Percentiles rank a stretch among this genome's conserved stretches.
These are phyloP conservation scores for Pogona vitticeps DNA, from an alignment of 2,113 vertebrate genomes.

Conservation along the genomic window DNA sequence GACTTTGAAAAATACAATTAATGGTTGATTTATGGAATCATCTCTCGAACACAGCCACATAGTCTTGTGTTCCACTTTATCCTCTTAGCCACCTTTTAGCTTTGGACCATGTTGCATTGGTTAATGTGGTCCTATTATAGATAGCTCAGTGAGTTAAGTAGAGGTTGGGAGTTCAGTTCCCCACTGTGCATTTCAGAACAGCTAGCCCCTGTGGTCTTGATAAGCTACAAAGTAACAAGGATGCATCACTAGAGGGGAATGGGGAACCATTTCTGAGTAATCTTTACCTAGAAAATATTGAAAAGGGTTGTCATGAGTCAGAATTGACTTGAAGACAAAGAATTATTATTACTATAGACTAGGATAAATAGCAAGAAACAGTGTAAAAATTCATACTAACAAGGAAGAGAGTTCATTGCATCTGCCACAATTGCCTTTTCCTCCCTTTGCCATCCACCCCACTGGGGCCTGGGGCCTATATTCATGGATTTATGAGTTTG, in stretches of 20 bases:
- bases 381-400: too few relatives aligned
- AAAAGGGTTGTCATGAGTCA: too few relatives aligned
- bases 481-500: too few relatives aligned
- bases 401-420: background rate
- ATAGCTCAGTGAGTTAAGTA: too few relatives aligned
- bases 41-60: background rate
- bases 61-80: background rate
- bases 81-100: background rate
- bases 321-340: too few relatives aligned
- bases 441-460: background rate
- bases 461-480: background rate
- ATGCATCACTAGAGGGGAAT: too few relatives aligned
- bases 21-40: slow-evolving; percentile 15
- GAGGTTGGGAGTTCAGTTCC: too few relatives aligned
- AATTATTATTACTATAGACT: background rate
- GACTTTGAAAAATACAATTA: background rate
- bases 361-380: background rate
- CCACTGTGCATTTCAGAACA: too few relatives aligned
- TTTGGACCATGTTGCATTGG: background rate
- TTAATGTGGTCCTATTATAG: background rate
- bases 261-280: too few relatives aligned
- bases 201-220: too few relatives aligned
- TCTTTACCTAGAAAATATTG: too few relatives aligned
- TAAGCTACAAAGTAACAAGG: too few relatives aligned
- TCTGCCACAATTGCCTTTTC: background rate